Evolutionary conservation across 2,797 vertebrate species (phyloP), one percentile per base, ranked within the genome.

Genomic region (Bucorvus abyssinicus): DNA sequence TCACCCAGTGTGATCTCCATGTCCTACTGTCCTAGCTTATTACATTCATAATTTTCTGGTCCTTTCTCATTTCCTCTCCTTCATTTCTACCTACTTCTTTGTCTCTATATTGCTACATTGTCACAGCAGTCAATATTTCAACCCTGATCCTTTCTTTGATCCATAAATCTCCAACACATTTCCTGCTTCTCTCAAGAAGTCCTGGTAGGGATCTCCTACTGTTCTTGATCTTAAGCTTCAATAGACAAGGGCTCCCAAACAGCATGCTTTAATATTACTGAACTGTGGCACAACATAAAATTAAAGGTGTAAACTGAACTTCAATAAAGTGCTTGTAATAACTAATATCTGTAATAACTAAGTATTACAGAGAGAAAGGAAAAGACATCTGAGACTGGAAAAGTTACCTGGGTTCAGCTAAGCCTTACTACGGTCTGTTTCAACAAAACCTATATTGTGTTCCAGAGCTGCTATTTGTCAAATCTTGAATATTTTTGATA

Each of bases 191-290:
- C 44, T 53, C 27, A 69, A 67, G 61, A 17, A 88, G 32, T 75
- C 53, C 45, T 64, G 13, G 30, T 22, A 52, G 26, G 32, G n/a
- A 63, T 26, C 34, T 44, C 55, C 60, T 26, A 75, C 27, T 71
- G 44, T 69, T 61, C 63, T 40, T n/a, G 26, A 86, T 40, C 26
- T 68, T 40, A 67, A 67, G 15, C 23, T 85, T 59, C 34, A 40
- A n/a, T 0, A 56, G 30, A 53, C 0, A 0, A 73, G 30, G 49
- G 40, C 6, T 79, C 47, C 20, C 56, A 36, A 68, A 74, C 6
- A 73, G 34, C 10, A 55, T 5, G 2, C 42, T 57, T n/a, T 44
- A 52, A 56, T 38, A 65, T 20, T n/a, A 81, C 69, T 30, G 7
- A 76, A 68, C 20, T 3, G 10, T 30, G 38, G 23, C 38, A 70